Evolutionary conservation across 2,888 invertebrate genomes (phyloP).

Genomic region (Acleris literana): DNA sequence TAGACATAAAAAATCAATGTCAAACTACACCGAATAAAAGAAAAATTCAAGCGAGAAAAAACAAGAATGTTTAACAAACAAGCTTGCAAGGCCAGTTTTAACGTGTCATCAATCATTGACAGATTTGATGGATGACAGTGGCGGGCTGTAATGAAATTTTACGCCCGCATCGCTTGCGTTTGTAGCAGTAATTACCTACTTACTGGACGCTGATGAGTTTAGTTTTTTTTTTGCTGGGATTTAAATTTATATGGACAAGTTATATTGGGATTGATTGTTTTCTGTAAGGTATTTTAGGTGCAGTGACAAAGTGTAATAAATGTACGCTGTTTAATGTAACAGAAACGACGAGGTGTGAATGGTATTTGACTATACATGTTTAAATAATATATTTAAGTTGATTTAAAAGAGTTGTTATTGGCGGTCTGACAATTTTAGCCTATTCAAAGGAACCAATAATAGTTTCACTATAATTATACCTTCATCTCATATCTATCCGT

Average conservation of each 20-base stretch:
- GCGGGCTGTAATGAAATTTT: constrained; percentile 71
- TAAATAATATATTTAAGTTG: too few species aligned
- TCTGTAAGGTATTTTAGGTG: constrained; percentile 1
- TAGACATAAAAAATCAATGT: too few species aligned
- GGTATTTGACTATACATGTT: too few species aligned
- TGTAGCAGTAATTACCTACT: constrained; percentile 55
- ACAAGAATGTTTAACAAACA: constrained; percentile 48
- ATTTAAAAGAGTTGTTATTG: too few species aligned
- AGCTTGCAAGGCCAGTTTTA: constrained; percentile 51
- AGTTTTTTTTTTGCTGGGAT: constrained; percentile 32
- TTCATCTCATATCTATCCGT: too few species aligned
- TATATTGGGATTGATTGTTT: constrained; percentile 7
- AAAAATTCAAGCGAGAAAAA: constrained; percentile 10
- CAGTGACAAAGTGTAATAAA: neutral
- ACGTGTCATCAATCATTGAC: constrained; percentile 65
- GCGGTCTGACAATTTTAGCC: too few species aligned
- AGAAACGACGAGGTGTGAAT: too few species aligned
- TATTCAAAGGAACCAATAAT: too few species aligned
- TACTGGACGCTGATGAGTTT: constrained; percentile 44
- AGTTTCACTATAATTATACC: too few species aligned
- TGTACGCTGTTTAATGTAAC: too few species aligned
- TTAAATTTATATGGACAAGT: constrained; percentile 23
- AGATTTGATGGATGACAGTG: constrained; percentile 65
- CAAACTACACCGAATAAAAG: too few species aligned
- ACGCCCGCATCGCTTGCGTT: constrained; percentile 67